Conservation (phyloP, 30 jellyfish, hydroid and myxozoan species). For the Sanderia malayensis region DNA sequence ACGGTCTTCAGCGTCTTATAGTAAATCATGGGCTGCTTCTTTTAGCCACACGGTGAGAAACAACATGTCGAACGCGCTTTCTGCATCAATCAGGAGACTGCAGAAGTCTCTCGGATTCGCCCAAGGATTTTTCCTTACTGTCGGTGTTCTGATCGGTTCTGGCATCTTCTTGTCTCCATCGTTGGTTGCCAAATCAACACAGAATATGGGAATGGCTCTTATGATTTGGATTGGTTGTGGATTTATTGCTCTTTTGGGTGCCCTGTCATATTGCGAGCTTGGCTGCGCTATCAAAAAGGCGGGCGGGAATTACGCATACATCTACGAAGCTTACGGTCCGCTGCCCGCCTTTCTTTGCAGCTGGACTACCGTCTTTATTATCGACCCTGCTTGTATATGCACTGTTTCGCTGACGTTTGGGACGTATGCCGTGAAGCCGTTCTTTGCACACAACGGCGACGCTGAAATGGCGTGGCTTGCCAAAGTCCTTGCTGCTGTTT, state of each 20-base stretch:
- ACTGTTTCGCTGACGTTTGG: conserved; percentile 67
- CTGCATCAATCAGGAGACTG: conserved; percentile 42
- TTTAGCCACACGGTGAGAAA: conserved; percentile 6
- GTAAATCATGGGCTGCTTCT: conserved; percentile 17
- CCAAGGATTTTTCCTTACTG: conserved; percentile 58
- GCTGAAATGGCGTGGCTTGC: conserved; percentile 46
- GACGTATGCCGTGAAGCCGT: conserved; percentile 61
- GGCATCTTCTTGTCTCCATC: conserved; percentile 76
- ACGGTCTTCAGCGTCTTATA: neutral
- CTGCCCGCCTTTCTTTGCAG: conserved; percentile 62
- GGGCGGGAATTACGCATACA: conserved; percentile 69
- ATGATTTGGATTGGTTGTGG: conserved; percentile 66
- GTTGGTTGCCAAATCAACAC: conserved; percentile 34
- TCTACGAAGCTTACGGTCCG: conserved; percentile 55
- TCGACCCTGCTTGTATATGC: conserved; percentile 70
- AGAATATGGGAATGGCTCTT: conserved; percentile 41
- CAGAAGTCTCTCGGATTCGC: conserved; percentile 53
- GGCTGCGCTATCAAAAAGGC: conserved; percentile 66
- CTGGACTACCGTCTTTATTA: conserved; percentile 58
- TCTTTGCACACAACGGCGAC: conserved; percentile 20
- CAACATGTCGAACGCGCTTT: conserved; percentile 22
- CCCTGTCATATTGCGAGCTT: conserved; percentile 77
- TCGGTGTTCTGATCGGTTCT: conserved; percentile 69
- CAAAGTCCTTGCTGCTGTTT: conserved; percentile 54
- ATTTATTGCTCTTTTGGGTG: conserved; percentile 50